phyloP scores from a whole-genome alignment of 2,113 vertebrate species.

The Mobula birostris region DNA sequence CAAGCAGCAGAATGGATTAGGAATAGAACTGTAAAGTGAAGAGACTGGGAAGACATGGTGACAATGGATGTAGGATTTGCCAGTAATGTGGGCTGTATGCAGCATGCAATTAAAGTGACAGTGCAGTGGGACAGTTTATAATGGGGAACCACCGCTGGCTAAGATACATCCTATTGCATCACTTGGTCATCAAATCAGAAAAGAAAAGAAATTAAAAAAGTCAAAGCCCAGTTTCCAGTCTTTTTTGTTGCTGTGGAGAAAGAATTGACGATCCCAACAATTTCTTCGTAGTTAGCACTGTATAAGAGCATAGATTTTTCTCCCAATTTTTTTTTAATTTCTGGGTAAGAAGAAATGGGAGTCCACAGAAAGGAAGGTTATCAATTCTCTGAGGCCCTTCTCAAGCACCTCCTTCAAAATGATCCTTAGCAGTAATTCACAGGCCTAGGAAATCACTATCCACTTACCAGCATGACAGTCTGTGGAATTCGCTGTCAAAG shows the following conservation, averaged over 20 bases:
- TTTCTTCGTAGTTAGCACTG: neutral
- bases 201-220: neutral
- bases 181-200: neutral
- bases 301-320: neutral
- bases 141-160: neutral
- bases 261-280: neutral
- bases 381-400: neutral
- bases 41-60: too few species aligned
- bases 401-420: neutral
- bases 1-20: neutral
- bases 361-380: neutral
- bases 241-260: too few species aligned
- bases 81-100: neutral
- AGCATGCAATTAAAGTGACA: neutral
- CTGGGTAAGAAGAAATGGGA: neutral
- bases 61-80: neutral
- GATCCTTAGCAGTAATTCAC: neutral
- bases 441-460: neutral
- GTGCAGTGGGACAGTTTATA: neutral
- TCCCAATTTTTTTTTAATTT: neutral
- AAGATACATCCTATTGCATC: neutral
- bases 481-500: too few species aligned
- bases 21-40: neutral
- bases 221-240: too few species aligned
- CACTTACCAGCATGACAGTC: neutral